Percentiles rank a stretch among this genome's conserved stretches.
Conservation (phyloP, 2,797 vertebrate genomes). For the Melanotaenia parkinsoni region DNA sequence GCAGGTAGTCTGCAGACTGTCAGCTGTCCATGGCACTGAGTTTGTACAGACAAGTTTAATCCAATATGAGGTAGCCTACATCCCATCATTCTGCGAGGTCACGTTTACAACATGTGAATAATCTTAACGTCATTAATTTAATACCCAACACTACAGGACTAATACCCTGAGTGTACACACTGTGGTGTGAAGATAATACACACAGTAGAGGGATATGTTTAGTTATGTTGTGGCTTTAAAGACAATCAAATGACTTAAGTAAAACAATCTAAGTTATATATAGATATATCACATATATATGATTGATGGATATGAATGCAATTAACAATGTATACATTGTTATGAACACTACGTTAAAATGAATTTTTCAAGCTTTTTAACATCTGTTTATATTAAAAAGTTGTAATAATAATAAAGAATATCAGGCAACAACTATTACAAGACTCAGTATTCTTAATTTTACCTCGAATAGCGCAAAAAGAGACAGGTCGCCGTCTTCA, state of each 20-base stretch:
- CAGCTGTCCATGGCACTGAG: constrained; percentile 33
- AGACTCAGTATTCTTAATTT: background rate
- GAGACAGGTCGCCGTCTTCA: background rate
- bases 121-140: constrained; percentile 23
- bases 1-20: constrained; percentile 26
- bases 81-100: constrained; percentile 33
- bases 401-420: background rate
- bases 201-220: background rate
- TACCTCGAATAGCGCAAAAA: background rate
- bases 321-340: background rate
- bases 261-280: background rate
- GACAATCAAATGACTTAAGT: background rate
- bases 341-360: background rate
- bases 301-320: background rate
- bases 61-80: constrained; percentile 48
- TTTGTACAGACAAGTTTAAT: constrained; percentile 59
- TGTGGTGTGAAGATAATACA: background rate
- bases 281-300: background rate
- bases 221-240: background rate
- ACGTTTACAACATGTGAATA: constrained; percentile 34
- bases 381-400: background rate
- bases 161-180: constrained; percentile 17
- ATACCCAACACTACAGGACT: background rate
- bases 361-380: background rate
- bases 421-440: background rate